A percentile compares a stretch with the other conserved stretches of the same genome.
phyloP scores from a whole-genome alignment of 2,888 invertebrate genomes.

The Pyrrhopygopsis socrates region DNA sequence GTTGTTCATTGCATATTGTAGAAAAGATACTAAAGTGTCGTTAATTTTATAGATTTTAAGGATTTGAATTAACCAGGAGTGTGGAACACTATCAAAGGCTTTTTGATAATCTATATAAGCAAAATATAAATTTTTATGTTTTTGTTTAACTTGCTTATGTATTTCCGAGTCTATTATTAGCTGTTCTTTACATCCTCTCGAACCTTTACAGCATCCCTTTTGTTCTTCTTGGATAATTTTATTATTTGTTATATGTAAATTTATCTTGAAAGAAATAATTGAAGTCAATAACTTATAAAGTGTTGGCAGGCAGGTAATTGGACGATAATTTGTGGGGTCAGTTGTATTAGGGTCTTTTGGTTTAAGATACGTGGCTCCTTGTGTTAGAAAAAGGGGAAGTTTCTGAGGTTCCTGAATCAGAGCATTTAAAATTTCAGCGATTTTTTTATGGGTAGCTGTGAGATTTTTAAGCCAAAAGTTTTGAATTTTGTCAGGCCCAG shows the following conservation, averaged over 20 bases:
- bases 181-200: conserved; percentile 58
- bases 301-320: neutral
- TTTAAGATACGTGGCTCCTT: neutral
- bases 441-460: neutral
- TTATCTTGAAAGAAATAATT: neutral
- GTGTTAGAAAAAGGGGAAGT: neutral
- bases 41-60: conserved; percentile 47
- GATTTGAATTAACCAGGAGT: conserved; percentile 47
- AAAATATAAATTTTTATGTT: conserved; percentile 47
- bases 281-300: neutral
- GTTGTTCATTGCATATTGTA: neutral
- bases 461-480: neutral
- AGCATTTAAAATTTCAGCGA: neutral
- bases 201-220: neutral
- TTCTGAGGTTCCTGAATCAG: neutral
- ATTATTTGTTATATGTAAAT: neutral
- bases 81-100: conserved; percentile 59
- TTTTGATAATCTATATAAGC: conserved; percentile 66
- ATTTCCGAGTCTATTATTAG: conserved; percentile 47
- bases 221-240: too few relatives aligned
- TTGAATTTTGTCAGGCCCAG: neutral
- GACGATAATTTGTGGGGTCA: neutral
- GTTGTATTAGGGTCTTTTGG: neutral
- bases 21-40: neutral
- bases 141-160: conserved; percentile 36